Percentiles rank a stretch among this genome's conserved stretches.
Conservation (phyloP, 1,140 invertebrate species). For the Zaprionus nigranus region DNA sequence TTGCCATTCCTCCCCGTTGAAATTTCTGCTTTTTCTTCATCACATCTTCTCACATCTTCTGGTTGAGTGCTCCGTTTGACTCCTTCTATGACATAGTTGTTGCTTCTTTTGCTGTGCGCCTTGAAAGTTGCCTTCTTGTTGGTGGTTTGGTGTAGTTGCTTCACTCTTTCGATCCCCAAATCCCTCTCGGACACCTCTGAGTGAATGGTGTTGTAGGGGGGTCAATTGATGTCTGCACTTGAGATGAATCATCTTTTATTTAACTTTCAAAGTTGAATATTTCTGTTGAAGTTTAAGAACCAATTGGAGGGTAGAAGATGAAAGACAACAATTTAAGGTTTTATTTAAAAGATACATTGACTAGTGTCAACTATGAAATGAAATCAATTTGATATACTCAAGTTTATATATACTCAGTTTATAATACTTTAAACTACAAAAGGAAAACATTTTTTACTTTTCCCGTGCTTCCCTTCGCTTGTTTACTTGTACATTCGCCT, state of each 20-base stretch:
- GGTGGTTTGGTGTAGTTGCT: slow-evolving; percentile 1
- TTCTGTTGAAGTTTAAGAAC: slow-evolving; percentile 1
- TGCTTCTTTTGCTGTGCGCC: slow-evolving; percentile 3
- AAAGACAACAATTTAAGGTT: neutral
- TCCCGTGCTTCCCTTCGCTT: no score
- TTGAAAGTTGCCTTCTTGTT: slow-evolving; percentile 35
- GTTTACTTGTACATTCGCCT: no score
- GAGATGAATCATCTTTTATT: neutral
- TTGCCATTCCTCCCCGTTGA: slow-evolving; percentile 16
- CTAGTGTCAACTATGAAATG: no score
- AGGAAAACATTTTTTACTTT: no score
- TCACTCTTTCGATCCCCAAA: no score
- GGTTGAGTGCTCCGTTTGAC: no score
- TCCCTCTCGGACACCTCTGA: no score
- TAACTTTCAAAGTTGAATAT: neutral
- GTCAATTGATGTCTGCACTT: neutral
- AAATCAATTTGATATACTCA: no score
- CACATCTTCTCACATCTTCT: no score
- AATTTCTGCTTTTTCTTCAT: neutral
- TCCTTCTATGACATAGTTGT: slow-evolving; percentile 25
- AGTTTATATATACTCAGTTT: no score
- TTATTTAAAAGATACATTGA: no score
- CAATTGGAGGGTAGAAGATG: neutral
- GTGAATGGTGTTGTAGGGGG: neutral
- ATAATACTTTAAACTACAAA: no score